Percentiles rank a stretch among this genome's conserved stretches.
These are phyloP conservation scores for Erpetoichthys calabaricus DNA, from an alignment of 2,797 vertebrate species.

Conservation along the genomic window DNA sequence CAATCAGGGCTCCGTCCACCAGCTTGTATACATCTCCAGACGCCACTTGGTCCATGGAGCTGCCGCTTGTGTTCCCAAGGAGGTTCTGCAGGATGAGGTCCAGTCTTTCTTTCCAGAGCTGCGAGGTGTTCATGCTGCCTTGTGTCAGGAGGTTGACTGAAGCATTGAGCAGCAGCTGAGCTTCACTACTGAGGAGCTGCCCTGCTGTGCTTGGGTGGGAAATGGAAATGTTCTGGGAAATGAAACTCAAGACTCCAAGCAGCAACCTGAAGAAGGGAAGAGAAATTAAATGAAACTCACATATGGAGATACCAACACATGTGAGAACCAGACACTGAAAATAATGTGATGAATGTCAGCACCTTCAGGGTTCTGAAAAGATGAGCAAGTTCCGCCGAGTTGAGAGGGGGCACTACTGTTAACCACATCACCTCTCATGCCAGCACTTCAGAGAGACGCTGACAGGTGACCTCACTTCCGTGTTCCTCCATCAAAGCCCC, in stretches of 20 bases:
- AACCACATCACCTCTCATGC: too few relatives aligned
- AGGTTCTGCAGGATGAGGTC: slow-evolving; percentile 23
- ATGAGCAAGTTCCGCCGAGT: too few relatives aligned
- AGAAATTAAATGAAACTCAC: too few relatives aligned
- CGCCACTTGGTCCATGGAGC: slow-evolving; percentile 20
- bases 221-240: background rate
- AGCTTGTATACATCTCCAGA: slow-evolving; percentile 16
- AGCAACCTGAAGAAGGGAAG: background rate
- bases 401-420: too few relatives aligned
- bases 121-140: slow-evolving; percentile 13
- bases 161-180: background rate
- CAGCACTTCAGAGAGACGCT: too few relatives aligned
- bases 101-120: slow-evolving; percentile 29
- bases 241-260: background rate
- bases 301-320: too few relatives aligned
- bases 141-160: slow-evolving; percentile 7
- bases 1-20: slow-evolving; percentile 8
- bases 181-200: background rate
- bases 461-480: too few relatives aligned
- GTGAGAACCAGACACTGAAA: too few relatives aligned
- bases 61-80: slow-evolving; percentile 31
- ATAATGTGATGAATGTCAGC: too few relatives aligned
- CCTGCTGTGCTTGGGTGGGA: background rate
- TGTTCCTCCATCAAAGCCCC: too few relatives aligned
- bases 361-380: too few relatives aligned